Percentiles rank a stretch among this genome's conserved stretches.
Evolutionary conservation across 2,888 invertebrate species (phyloP).

Genomic region (Nomada ferruginata): DNA sequence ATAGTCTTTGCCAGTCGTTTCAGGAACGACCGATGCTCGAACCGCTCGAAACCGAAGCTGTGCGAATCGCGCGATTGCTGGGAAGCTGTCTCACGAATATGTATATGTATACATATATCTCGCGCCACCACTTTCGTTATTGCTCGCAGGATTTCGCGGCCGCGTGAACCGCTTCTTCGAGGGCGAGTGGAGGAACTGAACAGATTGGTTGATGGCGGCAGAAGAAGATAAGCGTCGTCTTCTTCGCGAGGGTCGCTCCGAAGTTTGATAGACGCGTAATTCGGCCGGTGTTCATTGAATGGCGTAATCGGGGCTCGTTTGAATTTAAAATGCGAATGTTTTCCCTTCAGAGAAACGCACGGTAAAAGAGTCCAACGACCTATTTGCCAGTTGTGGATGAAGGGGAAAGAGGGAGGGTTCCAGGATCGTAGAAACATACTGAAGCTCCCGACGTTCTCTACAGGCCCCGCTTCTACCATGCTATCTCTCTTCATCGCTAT

Average conservation of each 20-base stretch:
- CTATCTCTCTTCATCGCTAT: slow-evolving; percentile 56
- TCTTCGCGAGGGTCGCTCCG: slow-evolving; percentile 19
- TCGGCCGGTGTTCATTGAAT: slow-evolving; percentile 43
- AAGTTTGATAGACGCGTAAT: slow-evolving; percentile 40
- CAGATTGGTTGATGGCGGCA: background rate
- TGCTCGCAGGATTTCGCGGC: slow-evolving; percentile 27
- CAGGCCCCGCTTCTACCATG: slow-evolving; percentile 7
- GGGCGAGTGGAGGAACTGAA: background rate
- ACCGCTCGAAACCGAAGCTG: slow-evolving; percentile 11
- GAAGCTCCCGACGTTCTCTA: slow-evolving; percentile 44
- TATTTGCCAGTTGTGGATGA: slow-evolving; percentile 32
- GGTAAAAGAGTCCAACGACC: slow-evolving; percentile 41
- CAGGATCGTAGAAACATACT: slow-evolving; percentile 27
- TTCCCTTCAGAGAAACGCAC: background rate
- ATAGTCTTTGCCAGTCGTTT: slow-evolving; percentile 57
- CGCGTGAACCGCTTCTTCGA: background rate
- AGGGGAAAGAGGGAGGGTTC: too few species aligned
- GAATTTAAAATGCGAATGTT: slow-evolving; percentile 56
- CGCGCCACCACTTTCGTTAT: slow-evolving; percentile 23
- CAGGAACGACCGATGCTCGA: slow-evolving; percentile 22
- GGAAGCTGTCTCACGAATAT: background rate
- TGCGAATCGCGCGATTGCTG: slow-evolving; percentile 23
- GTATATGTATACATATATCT: background rate
- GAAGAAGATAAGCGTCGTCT: background rate
- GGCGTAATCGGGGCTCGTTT: slow-evolving; percentile 56